Evolutionary conservation across 2,888 invertebrate species (phyloP).

Genomic region (Monopis laevigella): DNA sequence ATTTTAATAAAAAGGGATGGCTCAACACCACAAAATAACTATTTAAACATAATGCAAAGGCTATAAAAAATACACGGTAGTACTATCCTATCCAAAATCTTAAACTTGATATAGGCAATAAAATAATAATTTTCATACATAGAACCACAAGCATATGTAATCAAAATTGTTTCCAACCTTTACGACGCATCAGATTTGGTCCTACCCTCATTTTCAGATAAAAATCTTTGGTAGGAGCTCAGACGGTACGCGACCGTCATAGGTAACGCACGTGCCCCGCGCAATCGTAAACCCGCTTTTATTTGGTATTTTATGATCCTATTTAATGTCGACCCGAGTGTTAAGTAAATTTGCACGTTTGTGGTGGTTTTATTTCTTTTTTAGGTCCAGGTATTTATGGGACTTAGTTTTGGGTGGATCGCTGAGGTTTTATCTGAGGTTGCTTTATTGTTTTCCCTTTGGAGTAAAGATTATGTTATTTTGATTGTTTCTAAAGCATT

Average conservation of each 20-base stretch:
- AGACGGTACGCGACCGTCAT: background rate
- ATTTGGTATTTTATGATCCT: slow-evolving; percentile 10
- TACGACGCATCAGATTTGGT: slow-evolving; percentile 4
- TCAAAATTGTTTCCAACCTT: slow-evolving; percentile 6
- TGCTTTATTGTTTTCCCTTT: no score
- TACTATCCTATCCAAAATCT: no score
- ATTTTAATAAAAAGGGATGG: no score
- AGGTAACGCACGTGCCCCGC: slow-evolving; percentile 1
- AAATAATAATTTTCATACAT: no score
- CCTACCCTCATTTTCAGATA: slow-evolving; percentile 7
- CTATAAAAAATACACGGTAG: background rate
- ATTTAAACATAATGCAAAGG: background rate
- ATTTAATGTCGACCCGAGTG: slow-evolving; percentile 10
- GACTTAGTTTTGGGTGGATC: slow-evolving; percentile 9
- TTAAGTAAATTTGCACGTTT: slow-evolving; percentile 15
- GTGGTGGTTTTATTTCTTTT: slow-evolving; percentile 12
- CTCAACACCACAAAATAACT: no score
- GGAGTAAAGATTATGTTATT: no score
- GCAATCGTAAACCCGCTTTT: slow-evolving; percentile 5
- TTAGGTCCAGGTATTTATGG: slow-evolving; percentile 13
- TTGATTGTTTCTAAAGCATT: no score
- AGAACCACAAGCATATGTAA: background rate
- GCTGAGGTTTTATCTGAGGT: slow-evolving; percentile 11
- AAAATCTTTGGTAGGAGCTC: slow-evolving; percentile 1
- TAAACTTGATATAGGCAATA: no score